Evolutionary conservation across 2,797 vertebrate species (phyloP).

Genomic region (Catharus ustulatus): DNA sequence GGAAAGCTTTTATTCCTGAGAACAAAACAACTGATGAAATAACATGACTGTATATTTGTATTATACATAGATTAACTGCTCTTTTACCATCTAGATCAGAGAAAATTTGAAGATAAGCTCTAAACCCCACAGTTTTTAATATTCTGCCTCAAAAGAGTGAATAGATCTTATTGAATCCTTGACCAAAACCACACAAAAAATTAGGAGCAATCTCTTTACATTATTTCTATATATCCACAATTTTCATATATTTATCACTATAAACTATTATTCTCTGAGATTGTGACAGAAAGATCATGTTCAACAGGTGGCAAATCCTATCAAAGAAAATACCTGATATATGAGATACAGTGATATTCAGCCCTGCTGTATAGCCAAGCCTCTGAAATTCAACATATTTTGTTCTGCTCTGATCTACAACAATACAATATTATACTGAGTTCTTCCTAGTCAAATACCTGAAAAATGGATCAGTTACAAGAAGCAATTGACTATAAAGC

Average conservation of each 20-base stretch:
- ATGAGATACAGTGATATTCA: constrained; percentile 7
- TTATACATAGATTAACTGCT: neutral
- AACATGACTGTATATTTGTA: neutral
- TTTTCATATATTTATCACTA: neutral
- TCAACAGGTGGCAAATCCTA: neutral
- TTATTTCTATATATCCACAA: neutral
- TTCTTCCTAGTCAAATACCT: constrained; percentile 53
- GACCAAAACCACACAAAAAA: neutral
- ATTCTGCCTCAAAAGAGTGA: neutral
- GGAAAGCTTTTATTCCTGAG: neutral
- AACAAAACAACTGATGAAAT: neutral
- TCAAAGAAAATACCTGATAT: constrained; percentile 7
- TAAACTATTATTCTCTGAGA: neutral
- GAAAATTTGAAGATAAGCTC: neutral
- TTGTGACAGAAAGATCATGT: neutral
- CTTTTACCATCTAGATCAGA: neutral
- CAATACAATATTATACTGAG: neutral
- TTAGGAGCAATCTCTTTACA: neutral
- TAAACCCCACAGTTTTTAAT: neutral
- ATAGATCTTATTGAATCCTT: neutral
- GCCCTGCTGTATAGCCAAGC: neutral
- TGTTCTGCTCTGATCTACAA: constrained; percentile 41
- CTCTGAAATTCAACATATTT: constrained; percentile 33
- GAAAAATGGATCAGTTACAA: constrained; percentile 65
- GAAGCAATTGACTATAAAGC: constrained; percentile 62